These are phyloP conservation scores for Carapus acus DNA, from an alignment of 2,797 vertebrate genomes.

Conservation along the genomic window DNA sequence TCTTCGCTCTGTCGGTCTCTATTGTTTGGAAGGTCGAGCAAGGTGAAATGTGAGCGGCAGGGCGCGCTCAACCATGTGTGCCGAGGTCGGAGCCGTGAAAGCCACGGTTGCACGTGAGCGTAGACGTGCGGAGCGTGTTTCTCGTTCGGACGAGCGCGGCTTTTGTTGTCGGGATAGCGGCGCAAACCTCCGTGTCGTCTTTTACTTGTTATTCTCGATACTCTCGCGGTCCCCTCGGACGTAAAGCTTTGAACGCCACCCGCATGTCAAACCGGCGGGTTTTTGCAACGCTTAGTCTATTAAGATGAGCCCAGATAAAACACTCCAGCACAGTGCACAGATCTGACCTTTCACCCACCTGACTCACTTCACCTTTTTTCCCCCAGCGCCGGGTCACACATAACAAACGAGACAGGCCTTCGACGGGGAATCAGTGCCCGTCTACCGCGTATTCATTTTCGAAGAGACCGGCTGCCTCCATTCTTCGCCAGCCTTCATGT, in stretches of 20 bases:
- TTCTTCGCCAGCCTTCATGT: background rate
- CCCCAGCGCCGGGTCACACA: too few relatives aligned
- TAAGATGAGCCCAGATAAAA: background rate
- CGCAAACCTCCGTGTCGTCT: too few relatives aligned
- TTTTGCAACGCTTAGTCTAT: background rate
- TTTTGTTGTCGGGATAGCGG: too few relatives aligned
- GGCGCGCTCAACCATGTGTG: constrained; percentile 6
- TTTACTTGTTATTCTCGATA: too few relatives aligned
- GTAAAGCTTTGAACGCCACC: too few relatives aligned
- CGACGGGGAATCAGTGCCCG: constrained; percentile 10
- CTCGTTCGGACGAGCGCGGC: too few relatives aligned
- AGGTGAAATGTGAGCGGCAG: constrained; percentile 21
- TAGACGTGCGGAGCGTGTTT: constrained; percentile 1
- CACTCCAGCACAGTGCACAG: background rate
- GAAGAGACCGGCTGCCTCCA: constrained; percentile 9
- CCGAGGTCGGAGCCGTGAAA: background rate
- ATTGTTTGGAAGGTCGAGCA: constrained; percentile 30
- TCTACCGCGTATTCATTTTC: background rate
- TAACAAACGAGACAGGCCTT: background rate
- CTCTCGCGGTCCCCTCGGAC: too few relatives aligned
- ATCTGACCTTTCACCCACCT: constrained; percentile 1
- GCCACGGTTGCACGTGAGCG: background rate
- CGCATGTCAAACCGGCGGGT: too few relatives aligned
- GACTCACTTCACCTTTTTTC: background rate
- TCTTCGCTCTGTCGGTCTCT: constrained; percentile 5